Evolutionary conservation across 2,888 invertebrate genomes (phyloP), one percentile per base, ranked within the genome.

Genomic region (Lamproptera curius): DNA sequence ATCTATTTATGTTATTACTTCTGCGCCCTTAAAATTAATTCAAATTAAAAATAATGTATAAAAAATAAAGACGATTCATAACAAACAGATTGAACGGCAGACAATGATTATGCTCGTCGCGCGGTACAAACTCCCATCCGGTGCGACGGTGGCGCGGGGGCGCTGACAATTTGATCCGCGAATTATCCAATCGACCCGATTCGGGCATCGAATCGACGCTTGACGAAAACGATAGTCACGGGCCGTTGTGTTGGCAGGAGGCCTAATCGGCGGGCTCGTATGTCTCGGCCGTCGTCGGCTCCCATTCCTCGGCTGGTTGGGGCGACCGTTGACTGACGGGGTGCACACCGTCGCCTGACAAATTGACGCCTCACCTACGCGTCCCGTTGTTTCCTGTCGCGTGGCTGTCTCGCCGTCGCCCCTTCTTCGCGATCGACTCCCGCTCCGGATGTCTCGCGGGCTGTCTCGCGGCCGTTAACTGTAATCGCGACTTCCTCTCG

Each of bases 251-350:
- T 86, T 87, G 86, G 86, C 86, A 80, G 67, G 65, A 64, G 70
- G 74, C 86, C 86, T 87, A 87, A 87, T 84, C 84, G 84, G 59
- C 73, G 74, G 66, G 70, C 68, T 67, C 73, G 73, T 74, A 81
- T 76, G 82, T 86, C 81, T 78, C 76, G 59, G 74, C 77, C 80
- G 85, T 86, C 86, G 84, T 76, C 86, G 80, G 63, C 64, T 65
- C 62, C 43, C 43, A 39, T 51, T 75, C 85, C 83, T 86, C 85
- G 85, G 73, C 77, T 74, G 72, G 75, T 72, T 76, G 77, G 73
- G 67, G 73, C 67, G 67, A 70, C 69, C 76, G 70, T n/a, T 75
- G 80, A 79, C 79, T 78, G 82, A 77, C 78, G 73, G 79, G 81
- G 79, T 78, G 82, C n/a, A n/a, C 61, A 60, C 64, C 60, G 61